Evolutionary conservation across 2,888 invertebrate species (phyloP).

Genomic region (Nomada goodeniana): DNA sequence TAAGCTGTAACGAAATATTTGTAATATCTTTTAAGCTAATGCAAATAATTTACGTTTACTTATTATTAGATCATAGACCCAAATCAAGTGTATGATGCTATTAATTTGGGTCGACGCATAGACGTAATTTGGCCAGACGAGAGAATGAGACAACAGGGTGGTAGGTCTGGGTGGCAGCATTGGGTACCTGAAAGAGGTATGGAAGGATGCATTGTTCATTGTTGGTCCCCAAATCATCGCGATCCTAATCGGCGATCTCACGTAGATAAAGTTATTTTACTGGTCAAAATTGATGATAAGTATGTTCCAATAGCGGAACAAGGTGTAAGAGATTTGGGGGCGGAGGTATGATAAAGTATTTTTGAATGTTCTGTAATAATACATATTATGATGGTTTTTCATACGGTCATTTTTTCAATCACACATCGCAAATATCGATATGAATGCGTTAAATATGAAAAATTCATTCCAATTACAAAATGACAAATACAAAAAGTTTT

Average conservation of each 20-base stretch:
- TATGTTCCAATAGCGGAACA: slow-evolving; percentile 97
- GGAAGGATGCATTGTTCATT: slow-evolving; percentile 97
- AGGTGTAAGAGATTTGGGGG: slow-evolving; percentile 92
- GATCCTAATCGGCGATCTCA: slow-evolving; percentile 95
- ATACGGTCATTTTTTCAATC: slow-evolving; percentile 36
- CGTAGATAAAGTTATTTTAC: slow-evolving; percentile 95
- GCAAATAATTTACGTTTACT: background rate
- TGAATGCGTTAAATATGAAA: slow-evolving; percentile 39
- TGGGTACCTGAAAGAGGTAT: slow-evolving; percentile 96
- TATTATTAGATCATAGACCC: slow-evolving; percentile 86
- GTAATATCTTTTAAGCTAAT: background rate
- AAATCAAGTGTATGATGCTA: slow-evolving; percentile 93
- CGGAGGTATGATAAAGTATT: slow-evolving; percentile 85
- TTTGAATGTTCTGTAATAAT: slow-evolving; percentile 40
- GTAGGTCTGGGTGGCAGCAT: slow-evolving; percentile 94
- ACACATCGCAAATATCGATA: slow-evolving; percentile 26
- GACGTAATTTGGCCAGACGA: slow-evolving; percentile 99
- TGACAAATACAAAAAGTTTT: slow-evolving; percentile 35
- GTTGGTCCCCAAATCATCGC: slow-evolving; percentile 97
- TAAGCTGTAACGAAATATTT: background rate
- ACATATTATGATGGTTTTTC: slow-evolving; percentile 35
- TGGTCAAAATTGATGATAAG: slow-evolving; percentile 96
- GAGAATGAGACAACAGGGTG: slow-evolving; percentile 93
- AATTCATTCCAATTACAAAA: slow-evolving; percentile 61
- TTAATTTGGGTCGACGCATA: slow-evolving; percentile 94